Conservation (phyloP, 1,140 invertebrate genomes). For the Caerostris extrusa region DNA sequence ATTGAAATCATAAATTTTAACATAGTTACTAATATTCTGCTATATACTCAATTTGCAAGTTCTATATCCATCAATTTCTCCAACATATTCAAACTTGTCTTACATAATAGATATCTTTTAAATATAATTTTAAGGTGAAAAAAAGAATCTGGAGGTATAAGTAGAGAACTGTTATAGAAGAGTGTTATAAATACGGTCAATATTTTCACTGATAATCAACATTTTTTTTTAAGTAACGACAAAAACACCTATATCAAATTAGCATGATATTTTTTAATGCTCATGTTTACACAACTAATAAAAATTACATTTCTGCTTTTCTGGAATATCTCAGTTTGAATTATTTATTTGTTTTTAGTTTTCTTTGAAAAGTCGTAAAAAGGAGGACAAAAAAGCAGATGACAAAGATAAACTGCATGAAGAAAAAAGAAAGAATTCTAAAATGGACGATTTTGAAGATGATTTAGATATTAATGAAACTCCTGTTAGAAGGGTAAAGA, state of each 20-base stretch:
- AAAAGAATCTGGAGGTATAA: too few species aligned
- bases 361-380: conserved; percentile 65
- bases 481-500: conserved; percentile 42
- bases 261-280: background rate
- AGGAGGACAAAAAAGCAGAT: conserved; percentile 44
- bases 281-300: background rate
- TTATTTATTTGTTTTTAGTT: conserved; percentile 34
- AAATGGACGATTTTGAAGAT: conserved; percentile 62
- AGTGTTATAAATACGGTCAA: too few species aligned
- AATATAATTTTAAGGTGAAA: too few species aligned
- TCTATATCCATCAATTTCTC: too few species aligned
- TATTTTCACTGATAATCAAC: too few species aligned
- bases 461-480: conserved; percentile 59
- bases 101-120: too few species aligned
- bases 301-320: background rate
- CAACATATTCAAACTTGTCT: too few species aligned
- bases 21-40: too few species aligned
- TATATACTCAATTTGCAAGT: too few species aligned
- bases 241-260: background rate
- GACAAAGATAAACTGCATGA: conserved; percentile 48
- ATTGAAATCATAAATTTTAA: too few species aligned
- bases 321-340: background rate
- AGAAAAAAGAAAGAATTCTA: conserved; percentile 43
- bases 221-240: too few species aligned
- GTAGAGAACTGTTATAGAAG: too few species aligned